phyloP scores from a whole-genome alignment of 1,140 invertebrate genomes.

The Brachionus calyciflorus region DNA sequence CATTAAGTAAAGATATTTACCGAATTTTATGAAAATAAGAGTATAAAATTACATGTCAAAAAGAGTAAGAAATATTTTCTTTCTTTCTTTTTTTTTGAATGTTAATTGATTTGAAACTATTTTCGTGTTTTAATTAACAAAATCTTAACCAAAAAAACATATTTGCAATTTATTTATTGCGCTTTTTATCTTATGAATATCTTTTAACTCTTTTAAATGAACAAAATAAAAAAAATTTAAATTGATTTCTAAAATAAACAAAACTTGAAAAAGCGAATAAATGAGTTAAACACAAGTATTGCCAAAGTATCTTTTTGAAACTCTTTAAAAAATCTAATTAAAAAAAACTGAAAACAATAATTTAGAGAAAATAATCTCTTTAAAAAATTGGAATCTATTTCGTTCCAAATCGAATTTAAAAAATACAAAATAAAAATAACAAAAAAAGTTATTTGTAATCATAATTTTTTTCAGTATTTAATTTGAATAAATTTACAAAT shows the following conservation, averaged over 20 bases:
- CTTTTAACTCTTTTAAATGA: no score
- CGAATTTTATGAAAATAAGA: neutral
- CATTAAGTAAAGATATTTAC: neutral
- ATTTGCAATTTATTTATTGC: constrained; percentile 31
- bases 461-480: no score
- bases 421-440: no score
- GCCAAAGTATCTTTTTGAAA: neutral
- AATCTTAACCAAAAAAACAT: constrained; percentile 17
- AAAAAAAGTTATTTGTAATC: neutral
- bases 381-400: constrained; percentile 13
- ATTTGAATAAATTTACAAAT: constrained; percentile 33
- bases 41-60: constrained; percentile 37
- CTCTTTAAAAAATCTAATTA: neutral
- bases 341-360: no score
- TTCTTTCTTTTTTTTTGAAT: constrained; percentile 8
- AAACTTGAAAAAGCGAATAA: no score
- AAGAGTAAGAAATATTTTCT: no score
- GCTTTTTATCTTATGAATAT: constrained; percentile 25
- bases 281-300: neutral
- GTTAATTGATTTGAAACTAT: neutral
- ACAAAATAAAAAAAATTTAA: neutral
- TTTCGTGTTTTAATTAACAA: no score
- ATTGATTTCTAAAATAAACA: constrained; percentile 36
- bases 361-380: neutral
- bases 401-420: constrained; percentile 11